Base-by-base conservation (phyloP, 92 coral and sea anemone species). In the Actinostola sp. region DNA sequence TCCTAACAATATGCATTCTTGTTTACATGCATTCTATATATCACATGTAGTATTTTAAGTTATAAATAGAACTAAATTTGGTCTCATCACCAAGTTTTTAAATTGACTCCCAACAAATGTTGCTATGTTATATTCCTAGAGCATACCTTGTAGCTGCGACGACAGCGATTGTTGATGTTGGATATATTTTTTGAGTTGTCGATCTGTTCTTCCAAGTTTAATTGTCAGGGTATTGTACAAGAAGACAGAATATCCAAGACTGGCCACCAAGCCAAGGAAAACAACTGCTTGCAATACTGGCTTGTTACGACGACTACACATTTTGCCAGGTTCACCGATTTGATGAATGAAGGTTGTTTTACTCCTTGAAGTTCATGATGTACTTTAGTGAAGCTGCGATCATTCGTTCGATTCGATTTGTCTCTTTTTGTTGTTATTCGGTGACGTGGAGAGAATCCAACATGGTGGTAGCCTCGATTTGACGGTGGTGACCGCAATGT, bases 141-240 rank as follows among this genome's bases (percentile, higher is more conserved):
- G 53, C 61, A 11, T 28, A 75, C 96, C 96, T 90, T 90, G 92
- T 13, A 90, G 82, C 61, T 90, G 96, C 23, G 96, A 69, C 21
- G 86, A 86, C 38, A 90, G 42, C 14, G 96, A 90, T 44, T 82
- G 81, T 65, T 90, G 96, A 35, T 86, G 89, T 43, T 72, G 70
- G 20, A 80, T 61, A 61, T 73, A 87, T 73, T 79, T 90, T 16
- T 70, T 74, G 1, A 85, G 59, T 38, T 90, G 87, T n/a, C 82
- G 61, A 30, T 73, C 90, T 2, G 89, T 74, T 31, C 79, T 67
- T 15, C 74, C 86, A 59, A 90, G 81, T 78, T 90, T 89, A 24
- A 74, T 29, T 0, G 77, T 61, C 20, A 75, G 32, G 29, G 75
- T 72, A 61, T 82, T 90, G 64, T 86, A 83, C 26, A 75, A 49